Evolutionary conservation across 30 jellyfish, hydroid and myxozoan species (phyloP).

Genomic region (Turritopsis rubra): DNA sequence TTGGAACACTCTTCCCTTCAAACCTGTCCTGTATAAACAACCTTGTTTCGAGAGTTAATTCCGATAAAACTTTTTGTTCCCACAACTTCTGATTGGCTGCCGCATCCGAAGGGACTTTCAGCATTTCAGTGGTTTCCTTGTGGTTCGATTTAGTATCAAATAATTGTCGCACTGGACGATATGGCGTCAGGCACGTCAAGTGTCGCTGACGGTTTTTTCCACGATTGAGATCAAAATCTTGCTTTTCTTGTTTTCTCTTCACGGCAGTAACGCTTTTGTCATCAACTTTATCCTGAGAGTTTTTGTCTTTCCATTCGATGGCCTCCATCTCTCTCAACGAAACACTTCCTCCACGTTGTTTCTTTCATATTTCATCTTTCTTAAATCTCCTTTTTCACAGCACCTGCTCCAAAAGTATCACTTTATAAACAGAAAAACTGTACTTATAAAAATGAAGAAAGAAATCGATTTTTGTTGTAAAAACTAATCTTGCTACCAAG

Average conservation of each 20-base stretch:
- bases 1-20: neutral
- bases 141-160: neutral
- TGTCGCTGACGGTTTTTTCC: constrained; percentile 16
- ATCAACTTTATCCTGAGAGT: neutral
- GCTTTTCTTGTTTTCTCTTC: neutral
- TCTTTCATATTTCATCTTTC: neutral
- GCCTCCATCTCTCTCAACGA: neutral
- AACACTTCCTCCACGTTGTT: neutral
- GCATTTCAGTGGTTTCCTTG: neutral
- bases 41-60: neutral
- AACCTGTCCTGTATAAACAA: neutral
- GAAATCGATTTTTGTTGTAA: neutral
- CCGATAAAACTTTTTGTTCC: constrained; percentile 5
- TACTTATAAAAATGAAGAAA: neutral
- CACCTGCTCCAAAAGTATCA: neutral
- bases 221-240: neutral
- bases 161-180: constrained; percentile 19
- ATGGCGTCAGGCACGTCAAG: constrained; percentile 12
- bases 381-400: neutral
- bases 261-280: neutral
- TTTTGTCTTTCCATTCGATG: neutral
- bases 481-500: neutral
- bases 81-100: neutral
- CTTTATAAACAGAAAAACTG: neutral
- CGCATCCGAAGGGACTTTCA: neutral